A percentile compares a stretch with the other conserved stretches of the same genome.
Evolutionary conservation across 1,140 invertebrate genomes (phyloP).

Genomic region (Andrena cerasifolii): DNA sequence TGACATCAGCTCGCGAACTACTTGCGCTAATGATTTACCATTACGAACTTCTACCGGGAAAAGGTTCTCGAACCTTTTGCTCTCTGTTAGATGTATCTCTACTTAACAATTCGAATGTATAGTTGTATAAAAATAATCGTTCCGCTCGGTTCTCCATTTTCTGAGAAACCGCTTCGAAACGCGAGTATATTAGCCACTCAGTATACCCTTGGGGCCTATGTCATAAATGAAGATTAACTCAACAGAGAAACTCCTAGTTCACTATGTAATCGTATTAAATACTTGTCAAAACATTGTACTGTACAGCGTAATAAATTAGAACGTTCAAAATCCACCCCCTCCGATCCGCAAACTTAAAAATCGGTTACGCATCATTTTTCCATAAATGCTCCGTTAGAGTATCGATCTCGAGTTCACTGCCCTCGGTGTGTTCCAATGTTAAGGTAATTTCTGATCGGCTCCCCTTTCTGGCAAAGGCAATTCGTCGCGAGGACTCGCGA

Average conservation of each 20-base stretch:
- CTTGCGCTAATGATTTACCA: neutral
- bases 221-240: neutral
- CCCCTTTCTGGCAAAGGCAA: neutral
- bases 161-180: no score
- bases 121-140: no score
- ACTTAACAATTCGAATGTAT: no score
- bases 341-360: neutral
- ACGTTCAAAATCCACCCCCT: neutral
- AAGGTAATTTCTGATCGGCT: neutral
- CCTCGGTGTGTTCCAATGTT: neutral
- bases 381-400: neutral
- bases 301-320: conserved; percentile 18
- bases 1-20: neutral
- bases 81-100: no score
- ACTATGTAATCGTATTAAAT: conserved; percentile 1
- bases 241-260: neutral
- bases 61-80: no score
- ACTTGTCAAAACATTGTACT: neutral
- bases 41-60: no score
- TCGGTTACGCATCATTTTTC: neutral
- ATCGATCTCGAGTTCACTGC: no score
- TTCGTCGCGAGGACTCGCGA: neutral
- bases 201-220: no score
- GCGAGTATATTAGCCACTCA: no score
- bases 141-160: no score